Percentiles rank a stretch among this genome's conserved stretches.
phyloP scores from a whole-genome alignment of 1,140 invertebrate species.

The Leptinotarsa lineolata region DNA sequence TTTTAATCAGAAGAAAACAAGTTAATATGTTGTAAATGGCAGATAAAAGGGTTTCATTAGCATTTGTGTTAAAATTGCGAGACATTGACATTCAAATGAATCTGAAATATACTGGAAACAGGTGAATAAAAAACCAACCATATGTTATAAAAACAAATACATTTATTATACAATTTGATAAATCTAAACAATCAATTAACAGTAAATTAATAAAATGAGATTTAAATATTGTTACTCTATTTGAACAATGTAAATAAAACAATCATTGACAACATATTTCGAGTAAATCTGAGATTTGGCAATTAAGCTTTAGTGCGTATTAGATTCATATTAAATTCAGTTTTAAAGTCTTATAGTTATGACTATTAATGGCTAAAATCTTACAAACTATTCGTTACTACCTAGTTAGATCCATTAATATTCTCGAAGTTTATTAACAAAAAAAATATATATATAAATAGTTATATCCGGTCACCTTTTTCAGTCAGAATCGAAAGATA shows the following conservation, averaged over 20 bases:
- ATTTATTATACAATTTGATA: constrained; percentile 23
- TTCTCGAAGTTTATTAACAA: too few species aligned
- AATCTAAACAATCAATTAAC: constrained; percentile 32
- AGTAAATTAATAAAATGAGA: constrained; percentile 31
- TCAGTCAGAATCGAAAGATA: not conserved
- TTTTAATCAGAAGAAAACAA: too few species aligned
- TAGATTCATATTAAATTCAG: not conserved
- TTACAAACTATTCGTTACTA: not conserved
- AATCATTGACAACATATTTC: not conserved
- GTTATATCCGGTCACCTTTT: not conserved
- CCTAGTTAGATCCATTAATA: not conserved
- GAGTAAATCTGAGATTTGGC: not conserved
- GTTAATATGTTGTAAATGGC: too few species aligned
- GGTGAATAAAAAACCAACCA: not conserved
- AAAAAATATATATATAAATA: too few species aligned
- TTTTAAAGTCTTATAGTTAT: not conserved
- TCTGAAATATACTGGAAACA: not conserved
- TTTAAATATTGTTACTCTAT: constrained; percentile 18
- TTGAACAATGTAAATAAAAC: constrained; percentile 7
- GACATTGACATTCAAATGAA: not conserved
- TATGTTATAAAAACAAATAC: constrained; percentile 15
- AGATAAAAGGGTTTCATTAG: not conserved
- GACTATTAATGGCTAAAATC: not conserved
- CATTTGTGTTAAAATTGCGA: not conserved
- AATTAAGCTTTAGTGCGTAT: constrained; percentile 3